Evolutionary conservation across 2,888 invertebrate genomes (phyloP), one percentile per base, ranked within the genome.

Genomic region (Acholoe squamosa): DNA sequence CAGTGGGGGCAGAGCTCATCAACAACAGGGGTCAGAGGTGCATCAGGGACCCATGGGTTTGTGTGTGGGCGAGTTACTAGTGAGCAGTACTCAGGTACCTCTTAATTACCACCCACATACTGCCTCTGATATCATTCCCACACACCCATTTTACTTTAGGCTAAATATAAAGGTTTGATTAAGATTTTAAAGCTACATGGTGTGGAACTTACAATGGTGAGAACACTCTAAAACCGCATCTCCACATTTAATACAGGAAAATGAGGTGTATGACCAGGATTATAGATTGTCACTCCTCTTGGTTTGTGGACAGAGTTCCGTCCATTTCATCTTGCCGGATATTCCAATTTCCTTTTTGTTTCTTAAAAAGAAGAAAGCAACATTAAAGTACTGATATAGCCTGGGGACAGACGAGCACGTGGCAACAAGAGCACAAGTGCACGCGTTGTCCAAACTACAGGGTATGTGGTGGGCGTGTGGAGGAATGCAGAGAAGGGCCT

Each of bases 1-100:
- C 80, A 43, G 43, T 34, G 80, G 80, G 80, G 80, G 16, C 80
- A 77, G 31, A n/a, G n/a, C 34, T 19, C 80, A 80, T 43, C 80
- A 80, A 33, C 34, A 31, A 76, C 76, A 14, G 25, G 76, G 31
- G 1, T 1, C 7, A 25, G 16, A 14, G 25, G 71, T n/a, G n/a
- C 19, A 19, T 54, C 12, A 19, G 54, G 19, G 54, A n/a, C n/a
- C n/a, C n/a, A n/a, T n/a, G n/a, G 61, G 61, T 1, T 5, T 61
- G 61, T 61, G 61, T 61, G 61, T 61, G 61, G 61, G n/a, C n/a
- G n/a, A 25, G n/a, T 19, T 19, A 5, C 61, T 61, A 25, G 61
- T 25, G 61, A 43, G 43, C 10, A 43, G 61, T 25, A 61, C 3
- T 19, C 61, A 61, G 61, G 61, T 14, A 61, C 61, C 22, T 12